These are phyloP conservation scores for Porites lutea DNA, from an alignment of 64 coral and sea anemone species.

Conservation along the genomic window DNA sequence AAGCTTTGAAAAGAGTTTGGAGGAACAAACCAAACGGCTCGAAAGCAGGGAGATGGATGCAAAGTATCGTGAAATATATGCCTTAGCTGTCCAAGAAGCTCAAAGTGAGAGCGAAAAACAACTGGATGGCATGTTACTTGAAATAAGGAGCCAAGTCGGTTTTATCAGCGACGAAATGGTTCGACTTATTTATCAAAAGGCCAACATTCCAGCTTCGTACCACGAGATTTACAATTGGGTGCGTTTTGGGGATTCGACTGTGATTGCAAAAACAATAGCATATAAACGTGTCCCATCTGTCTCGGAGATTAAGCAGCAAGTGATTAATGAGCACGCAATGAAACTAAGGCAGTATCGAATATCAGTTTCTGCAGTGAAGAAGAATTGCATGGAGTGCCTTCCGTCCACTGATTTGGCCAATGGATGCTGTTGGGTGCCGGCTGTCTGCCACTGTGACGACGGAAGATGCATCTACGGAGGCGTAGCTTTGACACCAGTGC, in stretches of 20 bases:
- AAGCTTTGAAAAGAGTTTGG: constrained; percentile 38
- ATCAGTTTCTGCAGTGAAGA: constrained; percentile 5
- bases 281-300: constrained; percentile 30
- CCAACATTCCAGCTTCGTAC: constrained; percentile 16
- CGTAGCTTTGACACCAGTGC: constrained; percentile 24
- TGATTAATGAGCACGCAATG: constrained; percentile 15
- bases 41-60: constrained; percentile 37
- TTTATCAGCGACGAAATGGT: constrained; percentile 11
- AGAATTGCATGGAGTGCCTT: constrained; percentile 13
- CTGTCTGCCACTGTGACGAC: constrained; percentile 20
- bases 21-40: constrained; percentile 12
- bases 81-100: not conserved
- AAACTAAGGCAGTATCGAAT: not conserved
- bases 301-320: not conserved
- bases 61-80: constrained; percentile 33
- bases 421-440: constrained; percentile 44
- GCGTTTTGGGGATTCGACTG: constrained; percentile 41
- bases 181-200: constrained; percentile 1
- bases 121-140: not conserved
- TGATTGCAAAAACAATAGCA: constrained; percentile 34
- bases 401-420: not conserved
- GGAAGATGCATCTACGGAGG: constrained; percentile 46
- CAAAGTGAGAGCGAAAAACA: not conserved
- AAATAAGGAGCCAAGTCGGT: not conserved
- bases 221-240: constrained; percentile 26